These are phyloP conservation scores for Notarius lentiginosus DNA, from an alignment of 2,113 vertebrate genomes.

Conservation along the genomic window DNA sequence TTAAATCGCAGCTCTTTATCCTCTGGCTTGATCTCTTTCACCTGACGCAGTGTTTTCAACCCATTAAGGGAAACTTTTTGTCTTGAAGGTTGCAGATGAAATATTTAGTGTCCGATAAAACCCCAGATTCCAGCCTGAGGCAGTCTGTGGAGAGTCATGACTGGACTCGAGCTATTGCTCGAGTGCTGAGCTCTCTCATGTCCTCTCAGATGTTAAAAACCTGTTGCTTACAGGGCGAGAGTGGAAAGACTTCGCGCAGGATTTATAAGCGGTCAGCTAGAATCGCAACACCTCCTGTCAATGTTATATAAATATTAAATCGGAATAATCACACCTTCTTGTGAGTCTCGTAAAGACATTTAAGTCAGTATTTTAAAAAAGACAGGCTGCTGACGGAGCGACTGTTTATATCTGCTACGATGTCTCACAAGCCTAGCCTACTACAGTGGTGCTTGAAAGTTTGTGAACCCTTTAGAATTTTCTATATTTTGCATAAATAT, in stretches of 20 bases:
- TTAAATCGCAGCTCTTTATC: background rate
- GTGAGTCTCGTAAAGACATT: background rate
- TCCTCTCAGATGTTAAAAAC: background rate
- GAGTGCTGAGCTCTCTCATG: background rate
- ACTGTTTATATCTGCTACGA: no score
- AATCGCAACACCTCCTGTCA: background rate
- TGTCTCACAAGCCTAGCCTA: background rate
- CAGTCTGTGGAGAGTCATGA: constrained; percentile 10
- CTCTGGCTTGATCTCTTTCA: background rate
- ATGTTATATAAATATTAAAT: no score
- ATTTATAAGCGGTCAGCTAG: background rate
- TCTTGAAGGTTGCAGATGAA: constrained; percentile 26
- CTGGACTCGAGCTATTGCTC: background rate
- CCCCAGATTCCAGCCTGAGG: constrained; percentile 27
- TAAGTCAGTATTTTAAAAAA: no score
- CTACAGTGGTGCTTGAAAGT: background rate
- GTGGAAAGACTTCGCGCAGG: background rate
- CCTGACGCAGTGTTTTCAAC: background rate
- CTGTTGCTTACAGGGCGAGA: background rate
- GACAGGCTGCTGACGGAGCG: background rate
- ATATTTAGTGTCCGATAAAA: constrained; percentile 19
- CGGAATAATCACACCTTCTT: background rate
- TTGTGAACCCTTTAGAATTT: no score
- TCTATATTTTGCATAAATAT: no score
- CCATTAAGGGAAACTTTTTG: constrained; percentile 19